These are phyloP conservation scores for Actenoides lindsayi DNA, from an alignment of 2,113 vertebrate genomes.

Conservation along the genomic window DNA sequence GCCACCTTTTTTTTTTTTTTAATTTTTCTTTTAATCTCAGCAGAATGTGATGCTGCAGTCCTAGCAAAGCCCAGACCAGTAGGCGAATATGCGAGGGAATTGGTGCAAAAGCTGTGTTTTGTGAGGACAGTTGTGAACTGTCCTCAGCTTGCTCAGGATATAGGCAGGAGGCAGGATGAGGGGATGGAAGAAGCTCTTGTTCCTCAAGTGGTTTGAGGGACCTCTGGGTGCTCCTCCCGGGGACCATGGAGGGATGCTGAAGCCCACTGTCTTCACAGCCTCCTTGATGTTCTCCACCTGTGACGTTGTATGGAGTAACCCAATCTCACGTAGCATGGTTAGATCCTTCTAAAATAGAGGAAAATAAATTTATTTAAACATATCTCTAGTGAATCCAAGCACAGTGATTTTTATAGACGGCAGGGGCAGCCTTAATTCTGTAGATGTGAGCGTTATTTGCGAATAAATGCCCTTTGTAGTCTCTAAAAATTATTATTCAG, in stretches of 20 bases:
- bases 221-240: background rate
- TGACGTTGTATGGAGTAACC: background rate
- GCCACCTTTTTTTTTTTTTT: background rate
- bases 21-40: background rate
- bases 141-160: fast-evolving
- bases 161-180: fast-evolving
- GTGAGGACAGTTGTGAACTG: fast-evolving
- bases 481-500: conserved; percentile 65
- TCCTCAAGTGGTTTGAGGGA: fast-evolving
- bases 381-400: background rate
- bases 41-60: background rate
- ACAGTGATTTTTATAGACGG: background rate
- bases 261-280: background rate
- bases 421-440: conserved; percentile 17
- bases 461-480: conserved; percentile 55
- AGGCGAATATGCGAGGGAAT: fast-evolving
- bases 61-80: background rate
- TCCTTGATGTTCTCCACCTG: fast-evolving
- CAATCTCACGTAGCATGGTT: background rate
- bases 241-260: fast-evolving
- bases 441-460: conserved; percentile 61
- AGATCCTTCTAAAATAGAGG: background rate
- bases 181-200: fast-evolving
- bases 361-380: background rate
- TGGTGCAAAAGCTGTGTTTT: background rate